Conservation (phyloP, 1,140 invertebrate genomes). For the Mylabris phalerata region DNA sequence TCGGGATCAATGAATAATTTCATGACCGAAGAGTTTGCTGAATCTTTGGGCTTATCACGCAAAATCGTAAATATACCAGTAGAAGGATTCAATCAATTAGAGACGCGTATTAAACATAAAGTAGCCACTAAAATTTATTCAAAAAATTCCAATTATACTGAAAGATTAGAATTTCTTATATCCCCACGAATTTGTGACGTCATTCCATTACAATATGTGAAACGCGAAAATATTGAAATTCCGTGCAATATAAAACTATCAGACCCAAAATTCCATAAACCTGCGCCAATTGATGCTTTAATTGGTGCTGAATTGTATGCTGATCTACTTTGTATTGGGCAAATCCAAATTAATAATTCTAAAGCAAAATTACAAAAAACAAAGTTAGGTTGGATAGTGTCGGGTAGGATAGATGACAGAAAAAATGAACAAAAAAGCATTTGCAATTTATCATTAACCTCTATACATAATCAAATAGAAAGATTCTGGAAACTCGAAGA, state of each 20-base stretch:
- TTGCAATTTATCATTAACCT: not conserved
- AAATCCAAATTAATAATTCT: not conserved
- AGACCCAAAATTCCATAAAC: not conserved
- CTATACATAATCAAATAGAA: no score
- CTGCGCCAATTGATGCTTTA: not conserved
- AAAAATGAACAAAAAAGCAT: not conserved
- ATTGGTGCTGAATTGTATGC: not conserved
- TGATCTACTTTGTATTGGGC: not conserved
- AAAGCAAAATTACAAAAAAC: no score
- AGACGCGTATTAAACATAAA: no score
- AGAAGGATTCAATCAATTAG: no score
- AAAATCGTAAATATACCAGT: no score
- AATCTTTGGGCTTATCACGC: no score
- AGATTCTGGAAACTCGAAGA: conserved; percentile 6
- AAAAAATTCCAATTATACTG: no score
- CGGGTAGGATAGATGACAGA: not conserved
- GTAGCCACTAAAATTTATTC: no score
- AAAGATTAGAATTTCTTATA: not conserved
- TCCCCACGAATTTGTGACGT: not conserved
- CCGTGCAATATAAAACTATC: not conserved
- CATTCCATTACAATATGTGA: not conserved
- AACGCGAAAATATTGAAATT: not conserved
- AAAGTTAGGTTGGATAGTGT: no score
- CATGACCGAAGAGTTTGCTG: no score
- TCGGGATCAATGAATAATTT: no score